A percentile compares a stretch with the other conserved stretches of the same genome.
These are phyloP conservation scores for Brachyalestes nurse DNA, from an alignment of 2,797 vertebrate species.

Conservation along the genomic window DNA sequence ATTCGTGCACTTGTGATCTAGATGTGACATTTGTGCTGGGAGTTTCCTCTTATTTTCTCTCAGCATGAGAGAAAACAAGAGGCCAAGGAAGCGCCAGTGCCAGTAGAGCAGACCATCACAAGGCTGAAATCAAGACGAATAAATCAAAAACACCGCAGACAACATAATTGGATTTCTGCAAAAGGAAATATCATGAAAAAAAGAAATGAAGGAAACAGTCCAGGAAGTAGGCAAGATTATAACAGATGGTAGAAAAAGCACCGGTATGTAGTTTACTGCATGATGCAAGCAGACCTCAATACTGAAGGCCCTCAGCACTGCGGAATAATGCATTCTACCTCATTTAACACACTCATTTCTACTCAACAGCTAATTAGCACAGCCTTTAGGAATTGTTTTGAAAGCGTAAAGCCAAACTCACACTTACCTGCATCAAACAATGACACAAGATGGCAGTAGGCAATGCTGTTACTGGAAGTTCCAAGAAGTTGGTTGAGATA, in stretches of 20 bases:
- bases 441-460: no score
- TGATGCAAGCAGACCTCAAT: not conserved
- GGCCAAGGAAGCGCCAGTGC: not conserved
- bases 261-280: no score
- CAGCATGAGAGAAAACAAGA: not conserved
- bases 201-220: not conserved
- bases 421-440: not conserved
- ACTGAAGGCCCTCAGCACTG: not conserved
- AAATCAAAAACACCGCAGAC: not conserved
- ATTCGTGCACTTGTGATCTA: not conserved
- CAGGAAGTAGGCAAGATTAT: not conserved
- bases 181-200: not conserved
- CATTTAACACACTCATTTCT: not conserved
- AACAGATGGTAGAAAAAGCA: no score
- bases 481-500: no score
- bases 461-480: no score
- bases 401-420: not conserved
- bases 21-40: not conserved
- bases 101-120: not conserved
- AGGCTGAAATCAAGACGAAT: slow-evolving; percentile 2
- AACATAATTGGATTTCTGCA: not conserved
- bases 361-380: no score
- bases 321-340: not conserved
- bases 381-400: no score
- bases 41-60: not conserved